Base-by-base conservation (phyloP, 2,113 vertebrate genomes). In the Scomber colias region DNA sequence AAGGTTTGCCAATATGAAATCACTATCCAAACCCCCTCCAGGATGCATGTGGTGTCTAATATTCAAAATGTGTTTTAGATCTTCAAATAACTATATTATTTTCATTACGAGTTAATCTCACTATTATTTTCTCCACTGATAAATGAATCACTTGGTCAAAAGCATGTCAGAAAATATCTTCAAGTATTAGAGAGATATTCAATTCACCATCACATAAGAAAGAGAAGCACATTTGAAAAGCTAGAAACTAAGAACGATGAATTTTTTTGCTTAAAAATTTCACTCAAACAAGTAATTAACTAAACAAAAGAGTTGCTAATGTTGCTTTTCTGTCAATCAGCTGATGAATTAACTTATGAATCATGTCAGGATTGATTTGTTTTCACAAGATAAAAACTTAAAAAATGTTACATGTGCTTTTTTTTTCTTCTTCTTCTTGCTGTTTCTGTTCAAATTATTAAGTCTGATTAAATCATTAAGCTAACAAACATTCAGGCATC, bases 401-500 rank as follows among this genome's bases (percentile, higher is more conserved):
- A 40, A 11, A 17, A 21, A 27, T 1, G 0, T 3, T 30, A 2
- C 19, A 11, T 40, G 54, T 60, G 19, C 11, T 15, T 27, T 7
- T 75, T 31, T 13, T 19, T 12, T 31, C 62, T n/a, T n/a, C 16
- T 5, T 19, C 45, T 27, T 67, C 19, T 19, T 54, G 57, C 31
- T 40, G 30, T 27, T 54, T 48, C 17, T 54, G 53, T 35, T 44
- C 3, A 12, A 51, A 69, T 68, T 24, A 77, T 73, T 49, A 57
- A 46, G 49, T 35, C 2, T 10, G 59, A 81, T 75, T 82, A 24
- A 56, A 61, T 53, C 27, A 3, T 73, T 11, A 0, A 35, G 21
- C 77, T 44, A 77, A 75, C 71, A 83, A 75, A 69, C 63, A 53
- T 5, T 3, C 11, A 2, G 24, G 65, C 55, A 61, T 73, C 67